Base-by-base conservation (phyloP, 2,113 vertebrate species). In the Poeciliopsis occidentalis region DNA sequence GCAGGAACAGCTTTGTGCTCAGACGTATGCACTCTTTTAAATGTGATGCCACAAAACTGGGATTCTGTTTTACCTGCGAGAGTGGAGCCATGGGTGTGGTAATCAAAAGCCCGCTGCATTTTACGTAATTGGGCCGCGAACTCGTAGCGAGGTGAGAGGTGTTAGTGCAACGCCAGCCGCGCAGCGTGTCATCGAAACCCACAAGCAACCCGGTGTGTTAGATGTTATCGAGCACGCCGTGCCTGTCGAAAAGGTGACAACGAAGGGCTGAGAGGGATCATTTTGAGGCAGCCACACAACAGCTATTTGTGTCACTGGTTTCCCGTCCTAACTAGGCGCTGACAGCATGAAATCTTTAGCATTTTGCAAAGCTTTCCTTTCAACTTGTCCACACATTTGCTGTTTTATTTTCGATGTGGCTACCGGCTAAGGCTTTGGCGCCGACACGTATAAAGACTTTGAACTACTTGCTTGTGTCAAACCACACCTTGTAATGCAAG, bases 271-370 rank as follows among this genome's bases (percentile, higher is more conserved):
- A 89, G 82, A 89, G 73, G 84, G 85, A 76, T 87, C 85, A 78
- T 91, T 91, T 83, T 17, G 79, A 86, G 75, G 83, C 84, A 64
- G 85, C 85, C 86, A 85, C 82, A 89, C 88, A 92, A 90, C 84
- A 87, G 89, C 89, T 88, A 90, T 91, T 92, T 93, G 91, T 92
- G 90, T 91, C 90, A 88, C 71, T 79, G 86, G 90, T 89, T 92
- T 90, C 71, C 82, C 83, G 87, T 84, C 57, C 76, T 82, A 70
- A 77, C 73, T 71, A 29, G 61, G 47, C 22, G 54, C 71, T 93
- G 91, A 92, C 92, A 91, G 89, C 80, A 88, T 88, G 73, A 92
- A 89, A 92, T 89, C 86, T 86, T 89, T 80, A 31, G 79, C 86
- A 87, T 89, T 57, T 91, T 90, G 81, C 87, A 80, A 76, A 75